Base-by-base conservation (phyloP, 1,140 invertebrate species). In the Rhysida immarginata region DNA sequence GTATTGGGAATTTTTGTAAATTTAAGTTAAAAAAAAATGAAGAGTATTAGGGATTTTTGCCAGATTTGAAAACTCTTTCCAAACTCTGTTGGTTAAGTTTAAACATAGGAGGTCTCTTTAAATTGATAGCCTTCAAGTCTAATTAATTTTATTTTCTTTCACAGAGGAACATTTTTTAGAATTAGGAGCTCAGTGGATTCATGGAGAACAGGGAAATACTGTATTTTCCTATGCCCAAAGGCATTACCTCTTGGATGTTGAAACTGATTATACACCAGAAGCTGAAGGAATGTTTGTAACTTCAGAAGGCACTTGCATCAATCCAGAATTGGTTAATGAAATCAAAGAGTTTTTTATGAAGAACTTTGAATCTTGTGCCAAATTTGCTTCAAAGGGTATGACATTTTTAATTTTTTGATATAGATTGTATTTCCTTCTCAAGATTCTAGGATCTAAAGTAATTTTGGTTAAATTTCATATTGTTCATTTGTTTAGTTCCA, bases 121-220 rank as follows among this genome's bases (percentile, higher is more conserved):
- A n/a, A n/a, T n/a, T n/a, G n/a, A n/a, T n/a, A n/a, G n/a, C n/a
- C n/a, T n/a, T n/a, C n/a, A n/a, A n/a, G n/a, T n/a, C n/a, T 35
- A 35, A 56, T 29, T 16, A 3, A 26, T 25, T 11, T 44, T 51
- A 11, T 41, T 11, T 11, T 41, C n/a, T 41, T 41, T 41, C 35
- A n/a, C 70, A 54, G 65, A 69, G 1, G 75, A 78, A 2, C 74
- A 74, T 58, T 67, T 75, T 21, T 69, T 90, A 5, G 89, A 94
- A 67, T 58, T 91, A 16, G 88, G 89, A 2, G 87, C 84, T 21
- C 83, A 90, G 66, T 87, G 83, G 80, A 69, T 88, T 60, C 87
- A 92, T 62, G 87, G 88, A 16, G 78, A 88, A 66, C 70, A 78
- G 57, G 75, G 58, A 18, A 74, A 90, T 69, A 63, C 75, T 13